Conservation (phyloP, 1,140 invertebrate genomes). For the Brachionus rotundiformis region DNA sequence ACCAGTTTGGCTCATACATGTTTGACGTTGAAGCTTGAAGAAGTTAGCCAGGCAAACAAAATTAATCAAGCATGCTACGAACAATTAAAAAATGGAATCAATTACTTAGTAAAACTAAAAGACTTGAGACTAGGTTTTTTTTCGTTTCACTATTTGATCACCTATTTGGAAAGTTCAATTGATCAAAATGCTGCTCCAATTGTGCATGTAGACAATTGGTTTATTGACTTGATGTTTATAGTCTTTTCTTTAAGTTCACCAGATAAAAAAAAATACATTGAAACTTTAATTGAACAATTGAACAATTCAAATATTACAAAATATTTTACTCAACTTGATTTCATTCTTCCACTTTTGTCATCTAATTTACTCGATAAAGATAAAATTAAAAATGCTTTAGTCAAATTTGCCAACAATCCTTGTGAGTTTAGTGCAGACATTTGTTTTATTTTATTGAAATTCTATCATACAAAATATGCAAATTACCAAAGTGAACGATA, state of each 20-base stretch:
- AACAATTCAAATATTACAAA: neutral
- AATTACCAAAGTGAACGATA: neutral
- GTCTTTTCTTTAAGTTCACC: neutral
- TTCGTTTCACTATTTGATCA: neutral
- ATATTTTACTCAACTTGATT: neutral
- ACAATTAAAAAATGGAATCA: neutral
- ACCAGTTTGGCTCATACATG: constrained; percentile 4
- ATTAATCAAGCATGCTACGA: neutral
- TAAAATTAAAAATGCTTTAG: neutral
- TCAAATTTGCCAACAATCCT: neutral
- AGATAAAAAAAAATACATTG: neutral
- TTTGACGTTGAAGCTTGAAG: neutral
- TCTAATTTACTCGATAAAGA: neutral
- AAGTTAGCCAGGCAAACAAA: neutral
- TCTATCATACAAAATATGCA: constrained; percentile 4
- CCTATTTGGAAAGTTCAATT: neutral
- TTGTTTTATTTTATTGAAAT: neutral
- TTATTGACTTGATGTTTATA: neutral
- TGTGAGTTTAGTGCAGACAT: neutral
- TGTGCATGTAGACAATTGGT: neutral
- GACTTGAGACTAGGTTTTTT: neutral
- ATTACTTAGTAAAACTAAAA: neutral
- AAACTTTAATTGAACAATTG: neutral
- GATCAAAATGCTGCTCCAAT: neutral
- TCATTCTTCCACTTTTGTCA: neutral